Evolutionary conservation across 2,888 invertebrate species (phyloP).

Genomic region (Pherbina coryleti): DNA sequence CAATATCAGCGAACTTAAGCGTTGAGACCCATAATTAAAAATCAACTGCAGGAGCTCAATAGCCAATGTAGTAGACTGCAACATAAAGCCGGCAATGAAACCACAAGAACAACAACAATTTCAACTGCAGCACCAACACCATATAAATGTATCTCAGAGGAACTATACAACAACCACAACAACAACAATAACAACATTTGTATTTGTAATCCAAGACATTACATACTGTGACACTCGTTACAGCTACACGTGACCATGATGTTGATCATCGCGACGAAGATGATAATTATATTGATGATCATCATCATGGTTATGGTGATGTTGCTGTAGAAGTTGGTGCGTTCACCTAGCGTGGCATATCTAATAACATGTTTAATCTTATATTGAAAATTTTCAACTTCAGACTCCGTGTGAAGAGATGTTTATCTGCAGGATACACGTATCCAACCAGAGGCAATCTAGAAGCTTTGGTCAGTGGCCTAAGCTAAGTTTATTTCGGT

Average conservation of each 20-base stretch:
- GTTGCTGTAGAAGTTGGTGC: not conserved
- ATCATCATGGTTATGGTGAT: not conserved
- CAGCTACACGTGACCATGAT: constrained; percentile 29
- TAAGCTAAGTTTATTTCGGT: not conserved
- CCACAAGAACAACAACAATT: not conserved
- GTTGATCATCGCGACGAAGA: constrained; percentile 8
- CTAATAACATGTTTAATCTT: constrained; percentile 25
- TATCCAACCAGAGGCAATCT: not conserved
- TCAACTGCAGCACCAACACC: not conserved
- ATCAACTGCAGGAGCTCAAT: not conserved
- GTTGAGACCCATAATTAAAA: constrained; percentile 1
- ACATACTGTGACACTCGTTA: constrained; percentile 31
- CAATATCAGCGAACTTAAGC: not conserved
- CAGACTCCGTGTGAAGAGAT: not conserved
- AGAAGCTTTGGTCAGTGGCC: constrained; percentile 9
- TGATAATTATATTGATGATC: not conserved
- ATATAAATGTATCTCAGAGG: not conserved
- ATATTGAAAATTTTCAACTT: not conserved
- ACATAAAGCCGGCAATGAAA: not conserved
- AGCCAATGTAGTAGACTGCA: not conserved
- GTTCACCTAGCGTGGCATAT: not conserved
- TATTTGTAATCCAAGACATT: constrained; percentile 29
- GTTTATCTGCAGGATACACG: constrained; percentile 1
- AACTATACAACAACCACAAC: not conserved
- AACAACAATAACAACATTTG: constrained; percentile 7